A percentile compares a stretch with the other conserved stretches of the same genome.
Evolutionary conservation across 2,888 invertebrate species (phyloP).

Genomic region (Cremastinae sp.): DNA sequence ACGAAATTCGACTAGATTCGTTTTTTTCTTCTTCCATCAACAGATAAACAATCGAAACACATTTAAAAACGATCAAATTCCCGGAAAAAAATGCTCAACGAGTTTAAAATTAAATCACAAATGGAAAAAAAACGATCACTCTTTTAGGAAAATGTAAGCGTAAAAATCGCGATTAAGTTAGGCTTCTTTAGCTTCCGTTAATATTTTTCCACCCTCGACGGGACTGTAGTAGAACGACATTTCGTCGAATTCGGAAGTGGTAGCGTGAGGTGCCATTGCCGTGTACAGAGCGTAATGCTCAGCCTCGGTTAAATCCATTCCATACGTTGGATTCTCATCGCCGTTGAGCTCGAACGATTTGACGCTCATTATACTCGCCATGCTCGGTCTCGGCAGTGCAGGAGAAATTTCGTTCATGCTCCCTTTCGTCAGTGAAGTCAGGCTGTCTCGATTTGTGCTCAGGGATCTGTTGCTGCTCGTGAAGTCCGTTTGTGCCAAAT

Average conservation of each 20-base stretch:
- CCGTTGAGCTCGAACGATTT: constrained; percentile 67
- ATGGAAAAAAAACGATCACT: constrained; percentile 31
- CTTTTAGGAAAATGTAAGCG: constrained; percentile 22
- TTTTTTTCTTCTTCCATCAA: constrained; percentile 19
- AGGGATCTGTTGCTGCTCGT: constrained; percentile 64
- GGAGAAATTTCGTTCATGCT: constrained; percentile 58
- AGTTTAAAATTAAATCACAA: constrained; percentile 51
- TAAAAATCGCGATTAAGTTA: constrained; percentile 53
- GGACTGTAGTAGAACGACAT: constrained; percentile 93
- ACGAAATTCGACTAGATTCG: constrained; percentile 66
- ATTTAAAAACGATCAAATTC: constrained; percentile 31
- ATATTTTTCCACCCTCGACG: constrained; percentile 88
- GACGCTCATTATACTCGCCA: constrained; percentile 69
- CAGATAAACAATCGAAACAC: constrained; percentile 9
- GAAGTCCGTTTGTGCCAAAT: not conserved
- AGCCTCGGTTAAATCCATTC: constrained; percentile 89
- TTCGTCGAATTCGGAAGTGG: constrained; percentile 93
- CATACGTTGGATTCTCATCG: constrained; percentile 74
- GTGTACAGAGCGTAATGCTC: constrained; percentile 94
- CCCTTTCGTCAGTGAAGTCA: constrained; percentile 60
- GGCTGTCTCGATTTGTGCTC: constrained; percentile 39
- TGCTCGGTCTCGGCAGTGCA: constrained; percentile 66
- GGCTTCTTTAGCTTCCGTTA: constrained; percentile 76
- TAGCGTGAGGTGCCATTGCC: constrained; percentile 92
- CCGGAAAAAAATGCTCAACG: constrained; percentile 42